These are phyloP conservation scores for Chiloscyllium punctatum DNA, from an alignment of 2,797 vertebrate species.

Conservation along the genomic window DNA sequence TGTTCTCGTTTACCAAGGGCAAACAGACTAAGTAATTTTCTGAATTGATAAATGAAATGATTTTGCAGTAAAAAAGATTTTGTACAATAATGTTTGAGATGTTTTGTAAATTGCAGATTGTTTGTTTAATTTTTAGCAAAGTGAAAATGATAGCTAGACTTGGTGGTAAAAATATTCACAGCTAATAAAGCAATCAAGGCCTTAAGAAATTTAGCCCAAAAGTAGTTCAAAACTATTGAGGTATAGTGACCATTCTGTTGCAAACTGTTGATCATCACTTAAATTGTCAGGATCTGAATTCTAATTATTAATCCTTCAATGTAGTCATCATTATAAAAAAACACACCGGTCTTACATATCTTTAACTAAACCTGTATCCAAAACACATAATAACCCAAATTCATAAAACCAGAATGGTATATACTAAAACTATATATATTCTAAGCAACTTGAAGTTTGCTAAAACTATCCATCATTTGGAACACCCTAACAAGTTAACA, in stretches of 20 bases:
- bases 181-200: neutral
- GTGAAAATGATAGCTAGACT: neutral
- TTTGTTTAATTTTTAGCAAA: neutral
- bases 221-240: neutral
- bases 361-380: neutral
- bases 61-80: neutral
- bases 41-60: neutral
- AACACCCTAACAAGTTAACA: neutral
- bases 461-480: neutral
- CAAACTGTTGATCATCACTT: neutral
- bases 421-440: neutral
- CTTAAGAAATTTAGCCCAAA: neutral
- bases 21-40: neutral
- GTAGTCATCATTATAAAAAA: neutral
- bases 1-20: neutral
- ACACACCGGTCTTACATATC: neutral
- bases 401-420: neutral
- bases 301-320: neutral
- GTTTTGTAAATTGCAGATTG: neutral
- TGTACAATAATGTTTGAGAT: neutral
- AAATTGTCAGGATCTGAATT: neutral
- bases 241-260: neutral
- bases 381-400: neutral
- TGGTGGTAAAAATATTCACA: neutral
- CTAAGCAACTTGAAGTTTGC: neutral